Evolutionary conservation across 2,113 vertebrate species (phyloP), one percentile per base, ranked within the genome.

Genomic region (Fregata magnificens): DNA sequence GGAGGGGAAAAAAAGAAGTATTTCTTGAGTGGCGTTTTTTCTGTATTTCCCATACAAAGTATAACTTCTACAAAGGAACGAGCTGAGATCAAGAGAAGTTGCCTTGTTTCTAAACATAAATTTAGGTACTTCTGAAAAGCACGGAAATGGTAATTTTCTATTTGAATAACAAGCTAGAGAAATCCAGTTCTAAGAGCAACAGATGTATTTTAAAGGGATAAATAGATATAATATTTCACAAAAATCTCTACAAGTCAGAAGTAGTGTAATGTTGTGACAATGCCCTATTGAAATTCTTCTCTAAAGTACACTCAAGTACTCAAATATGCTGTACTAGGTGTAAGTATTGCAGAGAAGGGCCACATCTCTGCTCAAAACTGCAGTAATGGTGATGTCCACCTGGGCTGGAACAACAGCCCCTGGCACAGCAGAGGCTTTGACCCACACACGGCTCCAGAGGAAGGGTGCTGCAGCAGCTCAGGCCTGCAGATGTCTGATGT

Each of bases 351-450:
- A 82, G 87, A 44, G 74, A 28, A 1, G 4, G 66, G 49, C 34
- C 55, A 12, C 22, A 7, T 9, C 32, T 50, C 74, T 62, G 20
- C 52, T 62, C 34, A 42, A 19, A 67, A 6, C 65, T 32, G 42
- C 38, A 38, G 29, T 1, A 20, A 10, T 5, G 12, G 42, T 6
- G 26, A 19, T 31, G 34, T 26, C 36, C 18, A 3, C 0, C 0
- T 8, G 52, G 36, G 34, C 88, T 63, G 50, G 45, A 56, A 16
- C 21, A 71, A 15, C 36, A 2, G 4, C 11, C 38, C 21, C 16
- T 5, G 8, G 47, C 47, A 17, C 45, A 13, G 56, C 74, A 59
- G 47, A 52, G 70, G 80, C 58, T 67, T 2, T 77, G 26, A 34
- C 13, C 49, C 47, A 11, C 36, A 28, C 6, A 4, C 1, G 6